Evolutionary conservation across 2,888 invertebrate genomes (phyloP).

Genomic region (Drosophila algonquin): DNA sequence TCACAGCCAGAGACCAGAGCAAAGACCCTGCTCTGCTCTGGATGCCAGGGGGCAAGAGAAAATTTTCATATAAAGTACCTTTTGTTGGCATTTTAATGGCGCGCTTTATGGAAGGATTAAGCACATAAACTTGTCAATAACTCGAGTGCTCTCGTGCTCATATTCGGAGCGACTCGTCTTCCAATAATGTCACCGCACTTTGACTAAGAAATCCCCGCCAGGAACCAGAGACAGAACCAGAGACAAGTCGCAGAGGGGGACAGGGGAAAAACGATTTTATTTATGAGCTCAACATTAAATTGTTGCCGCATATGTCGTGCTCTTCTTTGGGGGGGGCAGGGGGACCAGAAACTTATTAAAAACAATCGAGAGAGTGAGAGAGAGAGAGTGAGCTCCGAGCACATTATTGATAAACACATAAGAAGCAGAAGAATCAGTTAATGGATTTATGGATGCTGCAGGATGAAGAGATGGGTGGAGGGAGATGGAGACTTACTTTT

Average conservation of each 20-base stretch:
- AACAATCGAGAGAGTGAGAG: constrained; percentile 48
- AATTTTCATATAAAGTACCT: constrained; percentile 82
- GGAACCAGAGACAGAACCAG: constrained; percentile 10
- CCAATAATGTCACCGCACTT: constrained; percentile 77
- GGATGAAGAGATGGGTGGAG: neutral
- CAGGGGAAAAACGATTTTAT: constrained; percentile 59
- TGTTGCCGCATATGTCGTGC: constrained; percentile 66
- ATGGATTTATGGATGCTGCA: constrained; percentile 28
- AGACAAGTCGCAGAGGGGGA: neutral
- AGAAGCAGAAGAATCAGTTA: constrained; percentile 18
- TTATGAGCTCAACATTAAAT: constrained; percentile 72
- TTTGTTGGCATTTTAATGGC: constrained; percentile 81
- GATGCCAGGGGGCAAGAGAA: constrained; percentile 47
- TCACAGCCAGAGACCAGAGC: neutral
- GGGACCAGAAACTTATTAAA: constrained; percentile 70
- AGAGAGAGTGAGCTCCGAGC: constrained; percentile 17
- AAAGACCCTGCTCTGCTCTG: neutral
- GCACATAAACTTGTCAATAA: constrained; percentile 82
- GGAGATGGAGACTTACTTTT: constrained; percentile 29
- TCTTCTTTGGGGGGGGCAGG: constrained; percentile 3
- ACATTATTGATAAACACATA: constrained; percentile 65
- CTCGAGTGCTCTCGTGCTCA: constrained; percentile 64
- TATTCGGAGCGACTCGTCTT: constrained; percentile 42
- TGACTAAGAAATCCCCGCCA: constrained; percentile 61
- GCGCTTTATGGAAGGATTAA: constrained; percentile 82